Evolutionary conservation across 2,797 vertebrate genomes (phyloP), one percentile per base, ranked within the genome.

Genomic region (Morelia viridis): DNA sequence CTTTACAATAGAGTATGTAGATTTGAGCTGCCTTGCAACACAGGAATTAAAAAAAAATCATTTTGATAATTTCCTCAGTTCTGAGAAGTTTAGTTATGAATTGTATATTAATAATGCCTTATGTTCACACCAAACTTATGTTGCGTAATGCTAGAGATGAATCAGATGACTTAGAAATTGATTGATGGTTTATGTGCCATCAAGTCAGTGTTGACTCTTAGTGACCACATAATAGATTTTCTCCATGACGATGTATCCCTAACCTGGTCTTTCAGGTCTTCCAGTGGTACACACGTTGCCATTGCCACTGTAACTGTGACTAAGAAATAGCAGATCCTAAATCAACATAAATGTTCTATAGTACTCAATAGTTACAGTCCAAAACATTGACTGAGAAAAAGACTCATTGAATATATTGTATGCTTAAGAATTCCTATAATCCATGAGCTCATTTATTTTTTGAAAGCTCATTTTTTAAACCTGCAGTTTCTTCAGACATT

Each of bases 1-100:
- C 88, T 89, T 85, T 2, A 5, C 84, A 46, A 22, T 65, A 64
- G 15, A 61, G 31, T 94, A 85, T 71, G 71, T 0, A 26, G 17
- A 76, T n/a, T 6, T 5, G 85, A 26, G 46, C 53, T 85, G 26
- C 90, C 94, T 89, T 17, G 2, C 56, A 26, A 24, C 19, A 13
- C 13, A 64, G 0, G 0, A 83, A 26, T 6, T 13, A 89, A 90
- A 17, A 64, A 46, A 94, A 93, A 90, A 84, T 0, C 85, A 0
- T 1, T 0, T 93, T 91, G 22, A 31, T 41, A 4, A 8, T 94
- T 87, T 91, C 58, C 92, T 8, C 10, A 11, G 1, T 88, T 92
- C 0, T 11, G 93, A 31, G 24, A 57, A 65, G 56, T 88, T 87
- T 86, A 46, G 28, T 58, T 85, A 89, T 60, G 65, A 92, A 92